Percentiles rank a stretch among this genome's conserved stretches.
Conservation (phyloP, 2,113 vertebrate species). For the Syrrhaptes paradoxus region DNA sequence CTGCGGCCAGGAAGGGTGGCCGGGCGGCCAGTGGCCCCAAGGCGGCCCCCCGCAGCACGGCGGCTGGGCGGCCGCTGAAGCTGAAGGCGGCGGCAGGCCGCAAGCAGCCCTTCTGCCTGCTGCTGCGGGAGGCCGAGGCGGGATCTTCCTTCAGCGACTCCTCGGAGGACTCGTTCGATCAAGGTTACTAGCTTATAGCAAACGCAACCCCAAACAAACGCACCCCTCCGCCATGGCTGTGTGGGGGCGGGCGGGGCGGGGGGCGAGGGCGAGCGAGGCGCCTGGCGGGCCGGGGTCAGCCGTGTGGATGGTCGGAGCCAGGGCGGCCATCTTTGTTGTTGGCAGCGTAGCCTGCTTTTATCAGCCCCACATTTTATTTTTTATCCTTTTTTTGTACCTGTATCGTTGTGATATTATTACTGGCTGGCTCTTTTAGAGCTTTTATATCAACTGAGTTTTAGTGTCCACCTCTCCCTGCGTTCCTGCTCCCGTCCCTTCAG, state of each 20-base stretch:
- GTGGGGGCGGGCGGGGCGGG: neutral
- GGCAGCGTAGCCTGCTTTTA: constrained; percentile 80
- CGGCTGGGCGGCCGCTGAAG: constrained; percentile 73
- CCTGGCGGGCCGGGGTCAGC: constrained; percentile 48
- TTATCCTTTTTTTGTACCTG: constrained; percentile 73
- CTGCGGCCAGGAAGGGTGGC: constrained; percentile 76
- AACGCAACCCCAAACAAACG: constrained; percentile 43
- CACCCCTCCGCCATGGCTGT: neutral
- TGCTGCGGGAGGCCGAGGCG: constrained; percentile 89
- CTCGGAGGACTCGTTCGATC: constrained; percentile 96
- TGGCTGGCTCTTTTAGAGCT: constrained; percentile 79
- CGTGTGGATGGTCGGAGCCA: constrained; percentile 72
- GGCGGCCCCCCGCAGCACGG: constrained; percentile 53
- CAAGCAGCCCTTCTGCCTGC: constrained; percentile 93
- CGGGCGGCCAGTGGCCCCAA: constrained; percentile 50
- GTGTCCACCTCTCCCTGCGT: constrained; percentile 68
- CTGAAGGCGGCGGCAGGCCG: constrained; percentile 79
- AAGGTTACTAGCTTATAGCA: constrained; percentile 94
- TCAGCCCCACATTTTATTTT: constrained; percentile 32
- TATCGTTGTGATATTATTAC: constrained; percentile 76
- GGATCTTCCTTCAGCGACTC: constrained; percentile 86
- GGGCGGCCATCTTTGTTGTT: constrained; percentile 74
- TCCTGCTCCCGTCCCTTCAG: constrained; percentile 22
- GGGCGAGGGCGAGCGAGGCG: neutral
- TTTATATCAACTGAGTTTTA: constrained; percentile 59